Evolutionary conservation across 2,113 vertebrate species (phyloP).

Genomic region (Clarias batrachus): DNA sequence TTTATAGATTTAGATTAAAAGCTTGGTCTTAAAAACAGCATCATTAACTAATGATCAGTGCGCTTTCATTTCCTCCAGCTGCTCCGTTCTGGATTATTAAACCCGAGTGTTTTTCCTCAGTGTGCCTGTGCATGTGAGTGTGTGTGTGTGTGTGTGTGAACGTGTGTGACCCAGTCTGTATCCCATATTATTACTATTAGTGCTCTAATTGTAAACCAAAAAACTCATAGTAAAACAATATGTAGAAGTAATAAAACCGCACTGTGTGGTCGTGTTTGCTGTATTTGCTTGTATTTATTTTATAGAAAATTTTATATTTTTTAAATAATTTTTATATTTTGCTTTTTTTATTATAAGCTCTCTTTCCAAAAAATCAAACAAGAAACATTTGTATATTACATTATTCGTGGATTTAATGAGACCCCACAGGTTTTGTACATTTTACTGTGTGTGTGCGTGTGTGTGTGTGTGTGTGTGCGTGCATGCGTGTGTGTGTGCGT

Average conservation of each 20-base stretch:
- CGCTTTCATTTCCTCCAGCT: constrained; percentile 12
- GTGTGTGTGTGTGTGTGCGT: constrained; percentile 3
- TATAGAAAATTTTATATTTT: neutral
- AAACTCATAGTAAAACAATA: neutral
- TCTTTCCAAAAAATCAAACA: neutral
- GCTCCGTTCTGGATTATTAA: constrained; percentile 22
- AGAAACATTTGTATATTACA: neutral
- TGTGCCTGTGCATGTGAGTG: neutral
- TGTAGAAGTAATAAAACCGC: neutral
- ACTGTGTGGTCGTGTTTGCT: neutral
- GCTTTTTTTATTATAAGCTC: neutral
- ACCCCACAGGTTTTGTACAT: neutral
- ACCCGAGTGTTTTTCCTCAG: neutral
- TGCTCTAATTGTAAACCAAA: neutral
- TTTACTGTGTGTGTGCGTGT: neutral
- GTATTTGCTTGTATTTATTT: neutral
- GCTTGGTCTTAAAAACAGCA: neutral
- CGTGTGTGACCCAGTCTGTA: neutral
- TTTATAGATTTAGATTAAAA: constrained; percentile 15
- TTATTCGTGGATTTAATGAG: neutral
- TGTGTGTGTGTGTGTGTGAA: neutral
- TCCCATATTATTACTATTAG: neutral
- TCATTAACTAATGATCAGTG: constrained; percentile 24
- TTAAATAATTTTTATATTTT: neutral
- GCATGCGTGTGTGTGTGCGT: neutral